phyloP scores from a whole-genome alignment of 2,888 invertebrate genomes.

The Pyrocoelia pectoralis region DNA sequence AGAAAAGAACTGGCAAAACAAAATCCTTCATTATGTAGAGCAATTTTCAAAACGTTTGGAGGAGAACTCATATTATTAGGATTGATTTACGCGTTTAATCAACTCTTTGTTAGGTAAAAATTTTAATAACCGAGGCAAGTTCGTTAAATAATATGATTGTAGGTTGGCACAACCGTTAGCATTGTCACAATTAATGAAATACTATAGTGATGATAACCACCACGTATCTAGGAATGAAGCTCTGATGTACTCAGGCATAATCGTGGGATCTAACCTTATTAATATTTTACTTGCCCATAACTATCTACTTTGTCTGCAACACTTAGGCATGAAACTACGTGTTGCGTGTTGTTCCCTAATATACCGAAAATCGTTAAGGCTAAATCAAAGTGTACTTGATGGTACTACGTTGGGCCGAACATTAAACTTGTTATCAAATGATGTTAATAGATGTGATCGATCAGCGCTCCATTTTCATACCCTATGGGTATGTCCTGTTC shows the following conservation, averaged over 20 bases:
- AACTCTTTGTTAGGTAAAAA: conserved; percentile 4
- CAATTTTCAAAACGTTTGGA: conserved; percentile 47
- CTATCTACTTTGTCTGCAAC: conserved; percentile 83
- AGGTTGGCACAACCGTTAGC: conserved; percentile 8
- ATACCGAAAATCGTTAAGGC: conserved; percentile 73
- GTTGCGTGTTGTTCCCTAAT: conserved; percentile 84
- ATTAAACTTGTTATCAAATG: conserved; percentile 74
- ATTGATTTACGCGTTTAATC: conserved; percentile 14
- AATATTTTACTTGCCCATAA: conserved; percentile 64
- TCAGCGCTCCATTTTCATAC: conserved; percentile 81
- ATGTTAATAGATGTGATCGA: conserved; percentile 87
- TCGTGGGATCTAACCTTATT: background rate
- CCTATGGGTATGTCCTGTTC: conserved; percentile 81
- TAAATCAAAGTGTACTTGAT: conserved; percentile 78
- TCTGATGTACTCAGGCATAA: conserved; percentile 4
- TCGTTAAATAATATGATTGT: background rate
- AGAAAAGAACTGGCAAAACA: conserved; percentile 36
- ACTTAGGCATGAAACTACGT: conserved; percentile 84
- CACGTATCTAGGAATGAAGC: background rate
- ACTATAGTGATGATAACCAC: background rate
- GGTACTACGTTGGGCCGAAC: conserved; percentile 78
- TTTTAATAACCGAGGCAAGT: background rate
- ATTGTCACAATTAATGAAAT: conserved; percentile 9
- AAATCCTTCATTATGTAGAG: conserved; percentile 43
- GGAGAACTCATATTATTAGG: conserved; percentile 42